Conservation (phyloP, 92 coral and sea anemone genomes). For the Heliopora coerulea region DNA sequence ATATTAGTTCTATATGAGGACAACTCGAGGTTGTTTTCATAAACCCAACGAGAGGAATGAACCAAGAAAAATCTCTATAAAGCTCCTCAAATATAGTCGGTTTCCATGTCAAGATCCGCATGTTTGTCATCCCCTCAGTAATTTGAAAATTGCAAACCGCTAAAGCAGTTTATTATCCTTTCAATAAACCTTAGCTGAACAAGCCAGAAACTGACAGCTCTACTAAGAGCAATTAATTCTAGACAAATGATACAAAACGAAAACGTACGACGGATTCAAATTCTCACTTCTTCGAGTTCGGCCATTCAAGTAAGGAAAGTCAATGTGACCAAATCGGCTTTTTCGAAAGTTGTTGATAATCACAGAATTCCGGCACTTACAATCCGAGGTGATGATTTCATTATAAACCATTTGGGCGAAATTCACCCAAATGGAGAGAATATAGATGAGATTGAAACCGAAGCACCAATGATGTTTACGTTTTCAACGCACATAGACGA, state of each 20-base stretch:
- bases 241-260: background rate
- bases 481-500: constrained; percentile 7
- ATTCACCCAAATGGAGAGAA: constrained; percentile 31
- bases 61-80: too few relatives aligned
- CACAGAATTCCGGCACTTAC: constrained; percentile 35
- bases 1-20: too few relatives aligned
- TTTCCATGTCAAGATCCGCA: background rate
- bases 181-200: constrained; percentile 7
- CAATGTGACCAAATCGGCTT: background rate
- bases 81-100: constrained; percentile 1
- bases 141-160: constrained; percentile 26
- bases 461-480: constrained; percentile 28
- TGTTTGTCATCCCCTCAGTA: constrained; percentile 38
- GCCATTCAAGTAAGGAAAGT: background rate
- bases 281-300: too few relatives aligned
- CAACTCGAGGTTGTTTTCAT: background rate
- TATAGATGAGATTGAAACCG: constrained; percentile 2
- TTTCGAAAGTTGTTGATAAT: constrained; percentile 32
- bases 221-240: background rate
- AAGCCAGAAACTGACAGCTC: constrained; percentile 1
- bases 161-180: constrained; percentile 28
- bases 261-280: too few relatives aligned
- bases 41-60: too few relatives aligned
- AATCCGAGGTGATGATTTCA: constrained; percentile 44
- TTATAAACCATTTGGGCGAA: constrained; percentile 31